Evolutionary conservation across 2,113 vertebrate species (phyloP), one percentile per base, ranked within the genome.

Genomic region (Gadus chalcogrammus): DNA sequence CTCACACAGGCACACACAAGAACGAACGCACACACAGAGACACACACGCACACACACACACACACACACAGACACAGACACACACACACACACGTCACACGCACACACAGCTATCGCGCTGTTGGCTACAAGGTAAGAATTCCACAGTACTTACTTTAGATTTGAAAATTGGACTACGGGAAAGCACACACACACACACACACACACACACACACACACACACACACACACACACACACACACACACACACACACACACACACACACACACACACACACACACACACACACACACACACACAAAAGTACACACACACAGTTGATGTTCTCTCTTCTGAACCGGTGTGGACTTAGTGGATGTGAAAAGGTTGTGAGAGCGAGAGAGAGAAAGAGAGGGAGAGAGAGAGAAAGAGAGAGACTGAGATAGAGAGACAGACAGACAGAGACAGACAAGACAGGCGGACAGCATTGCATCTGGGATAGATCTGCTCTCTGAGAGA

Each of bases 371-470:
- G 24, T 24, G 24, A 24, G 6, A 42, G 1, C 5, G 6, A 3
- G 6, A 42, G 48, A 74, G 42, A 28, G 6, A 71, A 65, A 69
- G 65, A 22, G 65, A 68, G 38, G 67, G 35, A 71, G 67, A 69
- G 65, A 22, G 65, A 68, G 38, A 68, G 35, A 38, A 22, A 76
- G 55, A 81, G 6, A 42, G 6, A 56, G 53, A 59, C 22, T 73
- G 13, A 12, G 8, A 20, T 17, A 73, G 67, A 69, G 65, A 22
- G 65, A 68, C 52, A 68, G 35, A 38, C 22, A 76, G 55, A 81
- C 59, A 75, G 53, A 48, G 9, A 48, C 42, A 48, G 9, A 48
- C 42, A 48, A 42, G 42, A 48, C 42, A 48, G 42, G 11, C 42
- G 12, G 9, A 48, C 42, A 48, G 31, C 31, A 7, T 35, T 35